These are phyloP conservation scores for Euglossa dilemma DNA, from an alignment of 1,140 invertebrate genomes.

Conservation along the genomic window DNA sequence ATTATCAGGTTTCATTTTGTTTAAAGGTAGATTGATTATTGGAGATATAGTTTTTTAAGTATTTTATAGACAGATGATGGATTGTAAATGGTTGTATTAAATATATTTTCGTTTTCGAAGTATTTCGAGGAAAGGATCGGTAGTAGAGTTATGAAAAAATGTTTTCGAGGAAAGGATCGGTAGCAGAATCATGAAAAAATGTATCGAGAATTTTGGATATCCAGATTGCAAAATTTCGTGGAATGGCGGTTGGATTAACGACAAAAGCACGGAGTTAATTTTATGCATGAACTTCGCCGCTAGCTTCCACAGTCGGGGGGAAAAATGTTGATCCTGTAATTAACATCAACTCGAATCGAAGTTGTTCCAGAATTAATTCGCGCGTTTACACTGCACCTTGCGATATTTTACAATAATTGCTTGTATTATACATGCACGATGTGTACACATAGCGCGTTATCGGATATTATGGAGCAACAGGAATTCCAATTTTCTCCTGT, in stretches of 20 bases:
- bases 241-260: too few relatives aligned
- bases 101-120: too few relatives aligned
- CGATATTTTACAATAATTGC: neutral
- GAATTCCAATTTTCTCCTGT: neutral
- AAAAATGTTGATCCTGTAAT: neutral
- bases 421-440: neutral
- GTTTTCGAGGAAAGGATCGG: too few relatives aligned
- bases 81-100: too few relatives aligned
- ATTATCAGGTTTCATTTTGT: too few relatives aligned
- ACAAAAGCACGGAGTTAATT: neutral
- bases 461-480: neutral
- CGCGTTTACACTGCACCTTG: neutral
- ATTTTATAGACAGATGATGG: too few relatives aligned
- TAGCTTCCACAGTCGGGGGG: neutral
- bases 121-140: too few relatives aligned
- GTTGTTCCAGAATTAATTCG: neutral
- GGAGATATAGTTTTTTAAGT: too few relatives aligned
- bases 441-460: neutral
- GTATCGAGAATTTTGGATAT: too few relatives aligned
- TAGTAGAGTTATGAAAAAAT: too few relatives aligned
- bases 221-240: neutral
- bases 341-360: neutral
- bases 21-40: too few relatives aligned
- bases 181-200: too few relatives aligned
- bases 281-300: slow-evolving; percentile 1